Base-by-base conservation (phyloP, 2,888 invertebrate genomes). In the Ectropis crepuscularia region DNA sequence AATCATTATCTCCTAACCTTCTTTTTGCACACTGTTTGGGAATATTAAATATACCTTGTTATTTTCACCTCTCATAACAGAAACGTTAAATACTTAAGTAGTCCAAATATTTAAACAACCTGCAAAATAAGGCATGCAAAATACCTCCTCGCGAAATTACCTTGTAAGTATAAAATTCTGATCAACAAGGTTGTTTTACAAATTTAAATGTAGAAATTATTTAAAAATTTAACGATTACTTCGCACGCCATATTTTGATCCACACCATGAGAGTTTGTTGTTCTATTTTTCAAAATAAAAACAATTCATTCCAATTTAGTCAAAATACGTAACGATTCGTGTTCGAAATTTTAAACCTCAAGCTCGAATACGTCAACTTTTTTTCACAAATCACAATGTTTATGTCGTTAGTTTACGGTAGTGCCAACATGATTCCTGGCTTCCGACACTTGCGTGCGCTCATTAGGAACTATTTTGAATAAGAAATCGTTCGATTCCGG, bases 401-500 rank as follows among this genome's bases (percentile, higher is more conserved):
- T 59, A 63, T 61, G 62, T 64, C 55, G 59, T 61, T 28, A 67
- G 48, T 72, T 69, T 74, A 74, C 65, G 51, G 69, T 68, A 70
- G 68, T 72, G 68, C 61, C 68, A 70, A 62, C 59, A 53, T 83
- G 79, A 85, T 79, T 72, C 66, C 60, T 73, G 48, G 78, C 83
- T 88, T 87, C 87, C 87, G 85, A 79, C 64, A 70, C 63, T 86
- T 73, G 86, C 84, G 82, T 86, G 86, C 69, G 76, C 65, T 61
- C 65, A 67, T 65, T 71, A 71, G 73, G 68, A 76, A 76, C 76
- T 76, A 73, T 78, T 83, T 82, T 74, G 76, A 79, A 79, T 78
- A 7, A 57, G 68, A 77, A 84, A 86, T 79, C 67, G 73, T 67
- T 74, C 67, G 74, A 78, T 79, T 82, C 83, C 81, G 81, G 76